phyloP scores from a whole-genome alignment of 2,888 invertebrate genomes.

The Biston betularia region DNA sequence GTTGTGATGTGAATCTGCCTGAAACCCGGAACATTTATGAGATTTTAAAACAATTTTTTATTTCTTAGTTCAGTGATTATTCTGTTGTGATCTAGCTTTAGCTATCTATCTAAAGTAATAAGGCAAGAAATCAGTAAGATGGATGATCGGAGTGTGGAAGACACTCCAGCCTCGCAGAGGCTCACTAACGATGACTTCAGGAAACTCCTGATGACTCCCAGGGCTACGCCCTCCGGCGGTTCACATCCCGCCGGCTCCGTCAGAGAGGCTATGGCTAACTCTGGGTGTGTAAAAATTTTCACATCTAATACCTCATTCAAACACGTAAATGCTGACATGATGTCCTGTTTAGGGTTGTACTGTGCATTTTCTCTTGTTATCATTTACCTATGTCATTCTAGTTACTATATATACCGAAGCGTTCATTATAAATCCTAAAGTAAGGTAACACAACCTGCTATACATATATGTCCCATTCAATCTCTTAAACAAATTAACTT shows the following conservation, averaged over 20 bases:
- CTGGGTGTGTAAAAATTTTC: slow-evolving; percentile 73
- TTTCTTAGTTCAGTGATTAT: not conserved
- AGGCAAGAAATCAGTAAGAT: slow-evolving; percentile 60
- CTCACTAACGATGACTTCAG: slow-evolving; percentile 99
- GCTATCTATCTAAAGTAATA: not conserved
- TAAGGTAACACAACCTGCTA: not conserved
- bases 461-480: not conserved
- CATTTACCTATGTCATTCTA: not conserved
- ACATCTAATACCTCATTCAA: not conserved
- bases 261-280: slow-evolving; percentile 89
- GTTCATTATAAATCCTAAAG: not conserved
- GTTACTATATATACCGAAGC: not conserved
- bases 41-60: not conserved
- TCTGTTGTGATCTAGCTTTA: not conserved
- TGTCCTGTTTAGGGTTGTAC: not conserved
- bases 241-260: slow-evolving; percentile 87
- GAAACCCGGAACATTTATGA: not conserved
- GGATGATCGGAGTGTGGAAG: slow-evolving; percentile 83
- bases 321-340: not conserved
- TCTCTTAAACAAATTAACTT: not conserved
- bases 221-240: slow-evolving; percentile 88
- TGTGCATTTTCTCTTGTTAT: not conserved
- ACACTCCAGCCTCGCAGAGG: slow-evolving; percentile 90
- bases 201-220: slow-evolving; percentile 97
- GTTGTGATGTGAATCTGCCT: too few species aligned